Base-by-base conservation (phyloP, 1,140 invertebrate genomes). In the Drosophila kikkawai region DNA sequence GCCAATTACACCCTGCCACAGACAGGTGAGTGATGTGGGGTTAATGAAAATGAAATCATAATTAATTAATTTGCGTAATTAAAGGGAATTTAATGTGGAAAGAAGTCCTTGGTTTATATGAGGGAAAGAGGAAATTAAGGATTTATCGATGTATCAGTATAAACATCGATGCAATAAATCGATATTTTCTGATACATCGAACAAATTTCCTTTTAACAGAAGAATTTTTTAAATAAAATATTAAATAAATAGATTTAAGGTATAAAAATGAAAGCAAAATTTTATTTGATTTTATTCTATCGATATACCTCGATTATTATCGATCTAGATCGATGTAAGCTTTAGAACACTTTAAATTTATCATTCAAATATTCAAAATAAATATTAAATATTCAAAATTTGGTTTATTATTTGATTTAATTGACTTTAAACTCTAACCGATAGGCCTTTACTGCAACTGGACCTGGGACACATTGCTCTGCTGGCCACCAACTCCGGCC, bases 401-500 rank as follows among this genome's bases (percentile, higher is more conserved):
- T 22, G 2, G 22, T 5, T 1, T n/a, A 4, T 29, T 11, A 32
- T 12, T 29, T 50, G 1, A 7, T 32, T 2, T 7, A 15, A 37
- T 5, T 15, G 15, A 6, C 6, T 53, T 9, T 7, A 9, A 41
- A 12, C n/a, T 17, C 13, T 32, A 0, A 39, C 6, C 13, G 22
- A 9, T n/a, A 48, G 91, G 88, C 36, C 26, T 91, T 34, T 96
- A 95, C 92, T 97, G 96, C 92, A 94, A 95, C 69, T 95, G 95
- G 80, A 95, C 95, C 7, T 97, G 95, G 94, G 96, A 97, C 91
- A 94, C 93, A 9, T 94, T 96, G 57, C 93, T 96, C 4, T 97
- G 97, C 84, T 97, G 97, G 97, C 96, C 96, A 8, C 95, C 96
- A 1, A 96, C 96, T 8, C 94, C 93, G 68, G 95, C 95, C 5